phyloP scores from a whole-genome alignment of 2,797 vertebrate species.

The Melanotaenia maccullochi region DNA sequence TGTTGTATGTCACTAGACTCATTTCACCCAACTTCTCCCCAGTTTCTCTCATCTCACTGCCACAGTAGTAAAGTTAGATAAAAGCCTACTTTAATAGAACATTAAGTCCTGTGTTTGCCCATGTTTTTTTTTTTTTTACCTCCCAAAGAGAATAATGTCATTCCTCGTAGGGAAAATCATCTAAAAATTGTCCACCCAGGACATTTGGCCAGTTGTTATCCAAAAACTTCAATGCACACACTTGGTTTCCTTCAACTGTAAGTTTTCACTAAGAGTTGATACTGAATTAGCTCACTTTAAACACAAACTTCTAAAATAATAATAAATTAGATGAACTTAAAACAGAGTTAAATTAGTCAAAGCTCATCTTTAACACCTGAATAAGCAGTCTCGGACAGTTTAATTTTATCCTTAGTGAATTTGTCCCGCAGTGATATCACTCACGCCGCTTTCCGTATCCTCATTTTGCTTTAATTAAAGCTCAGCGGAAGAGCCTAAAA shows the following conservation, averaged over 20 bases:
- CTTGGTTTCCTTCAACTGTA: neutral
- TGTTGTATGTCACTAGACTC: conserved; percentile 54
- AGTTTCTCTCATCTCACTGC: conserved; percentile 33
- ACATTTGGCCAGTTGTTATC: conserved; percentile 28
- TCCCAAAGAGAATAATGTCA: conserved; percentile 3
- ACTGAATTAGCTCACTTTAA: conserved; percentile 56
- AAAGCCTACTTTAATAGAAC: conserved; percentile 5
- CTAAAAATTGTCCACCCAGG: neutral
- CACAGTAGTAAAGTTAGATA: conserved; percentile 22
- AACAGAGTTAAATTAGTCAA: neutral
- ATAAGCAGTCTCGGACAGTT: neutral
- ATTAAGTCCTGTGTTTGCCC: conserved; percentile 1
- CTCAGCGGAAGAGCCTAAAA: conserved; percentile 32
- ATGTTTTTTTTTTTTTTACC: neutral
- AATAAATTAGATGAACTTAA: neutral
- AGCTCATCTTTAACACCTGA: conserved; percentile 9
- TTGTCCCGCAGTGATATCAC: conserved; percentile 15
- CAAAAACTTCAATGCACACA: neutral
- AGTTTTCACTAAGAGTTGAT: conserved; percentile 29
- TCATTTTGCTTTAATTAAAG: conserved; percentile 58
- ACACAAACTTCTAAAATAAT: neutral
- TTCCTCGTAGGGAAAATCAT: conserved; percentile 16
- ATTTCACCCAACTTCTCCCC: conserved; percentile 39
- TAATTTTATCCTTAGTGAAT: conserved; percentile 11
- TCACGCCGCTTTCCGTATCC: conserved; percentile 6